These are phyloP conservation scores for Montipora foliosa DNA, from an alignment of 64 coral and sea anemone genomes.

Conservation along the genomic window DNA sequence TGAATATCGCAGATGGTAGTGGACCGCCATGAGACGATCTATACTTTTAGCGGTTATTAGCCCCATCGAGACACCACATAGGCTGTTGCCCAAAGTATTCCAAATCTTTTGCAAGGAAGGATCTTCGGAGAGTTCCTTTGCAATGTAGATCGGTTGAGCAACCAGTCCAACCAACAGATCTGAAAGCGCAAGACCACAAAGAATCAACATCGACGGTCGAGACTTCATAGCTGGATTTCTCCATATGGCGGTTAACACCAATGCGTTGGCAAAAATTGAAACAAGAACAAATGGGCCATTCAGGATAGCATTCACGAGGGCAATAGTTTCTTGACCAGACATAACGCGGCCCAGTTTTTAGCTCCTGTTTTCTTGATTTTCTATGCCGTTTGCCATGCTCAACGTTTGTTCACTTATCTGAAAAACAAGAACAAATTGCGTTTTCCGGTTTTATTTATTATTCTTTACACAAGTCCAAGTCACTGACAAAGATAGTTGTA, in stretches of 20 bases:
- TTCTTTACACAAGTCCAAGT: background rate
- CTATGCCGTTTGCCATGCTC: background rate
- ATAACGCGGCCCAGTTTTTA: background rate
- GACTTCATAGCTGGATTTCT: background rate
- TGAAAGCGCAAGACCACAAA: conserved; percentile 41
- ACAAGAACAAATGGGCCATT: background rate
- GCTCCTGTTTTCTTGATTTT: background rate
- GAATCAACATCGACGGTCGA: background rate
- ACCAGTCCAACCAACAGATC: conserved; percentile 30
- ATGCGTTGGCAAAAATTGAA: conserved; percentile 7
- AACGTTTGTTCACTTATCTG: background rate
- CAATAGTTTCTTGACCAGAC: background rate
- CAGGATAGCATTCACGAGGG: background rate
- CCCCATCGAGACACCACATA: background rate
- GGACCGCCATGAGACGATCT: conserved; percentile 54
- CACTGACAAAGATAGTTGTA: background rate
- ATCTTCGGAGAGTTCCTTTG: background rate
- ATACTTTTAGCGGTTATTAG: conserved; percentile 34
- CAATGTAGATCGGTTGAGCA: conserved; percentile 37
- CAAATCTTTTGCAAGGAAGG: background rate
- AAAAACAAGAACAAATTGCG: background rate
- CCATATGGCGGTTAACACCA: conserved; percentile 4
- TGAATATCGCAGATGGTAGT: conserved; percentile 52
- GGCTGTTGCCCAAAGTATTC: background rate
- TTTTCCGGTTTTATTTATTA: background rate